These are phyloP conservation scores for Daubentonia madagascariensis DNA, from an alignment of 2,113 vertebrate genomes.

Conservation along the genomic window DNA sequence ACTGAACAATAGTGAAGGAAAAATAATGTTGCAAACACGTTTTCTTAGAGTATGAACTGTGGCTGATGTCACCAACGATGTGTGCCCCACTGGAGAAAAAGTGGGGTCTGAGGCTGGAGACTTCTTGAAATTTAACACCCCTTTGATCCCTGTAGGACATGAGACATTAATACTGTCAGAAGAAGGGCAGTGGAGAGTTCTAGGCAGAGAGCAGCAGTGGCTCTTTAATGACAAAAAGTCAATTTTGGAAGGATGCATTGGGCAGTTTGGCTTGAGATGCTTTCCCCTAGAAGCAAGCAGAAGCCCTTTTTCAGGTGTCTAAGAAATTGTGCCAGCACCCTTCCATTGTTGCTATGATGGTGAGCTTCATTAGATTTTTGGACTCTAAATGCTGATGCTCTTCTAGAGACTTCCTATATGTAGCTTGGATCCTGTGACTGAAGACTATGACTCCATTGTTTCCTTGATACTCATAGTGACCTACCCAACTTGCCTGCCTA, in stretches of 20 bases:
- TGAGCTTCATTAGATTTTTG: neutral
- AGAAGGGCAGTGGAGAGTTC: neutral
- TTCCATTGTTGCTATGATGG: neutral
- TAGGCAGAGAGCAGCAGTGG: neutral
- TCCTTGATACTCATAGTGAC: neutral
- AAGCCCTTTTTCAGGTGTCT: neutral
- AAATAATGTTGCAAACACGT: neutral
- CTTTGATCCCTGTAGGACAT: neutral
- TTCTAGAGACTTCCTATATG: neutral
- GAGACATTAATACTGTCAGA: neutral
- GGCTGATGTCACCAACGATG: neutral
- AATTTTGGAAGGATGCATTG: neutral
- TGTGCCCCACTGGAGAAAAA: neutral
- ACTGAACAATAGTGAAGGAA: neutral
- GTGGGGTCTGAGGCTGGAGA: neutral
- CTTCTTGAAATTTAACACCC: neutral
- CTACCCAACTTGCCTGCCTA: neutral
- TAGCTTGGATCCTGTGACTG: neutral
- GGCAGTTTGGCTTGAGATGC: neutral
- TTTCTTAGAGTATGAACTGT: slow-evolving; percentile 3
- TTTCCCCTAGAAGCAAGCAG: neutral
- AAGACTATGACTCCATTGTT: neutral
- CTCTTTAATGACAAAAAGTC: neutral
- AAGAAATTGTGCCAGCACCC: neutral
- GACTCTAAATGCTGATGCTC: neutral